Conservation (phyloP, 2,888 invertebrate species). For the Perithous albicinctus region DNA sequence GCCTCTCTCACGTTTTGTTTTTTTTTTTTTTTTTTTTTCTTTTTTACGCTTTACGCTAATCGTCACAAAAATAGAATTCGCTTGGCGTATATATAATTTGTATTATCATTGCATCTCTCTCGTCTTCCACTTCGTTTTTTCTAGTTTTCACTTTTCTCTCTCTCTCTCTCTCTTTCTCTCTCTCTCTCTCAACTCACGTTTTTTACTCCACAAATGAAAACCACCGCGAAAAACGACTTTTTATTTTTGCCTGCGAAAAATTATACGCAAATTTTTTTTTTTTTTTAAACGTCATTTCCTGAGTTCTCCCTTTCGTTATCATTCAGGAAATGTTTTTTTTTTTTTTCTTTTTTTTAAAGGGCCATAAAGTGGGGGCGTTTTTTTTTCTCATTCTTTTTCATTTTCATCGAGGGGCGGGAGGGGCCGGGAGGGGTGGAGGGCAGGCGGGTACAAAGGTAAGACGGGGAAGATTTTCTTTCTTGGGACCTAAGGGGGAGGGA, state of each 20-base stretch:
- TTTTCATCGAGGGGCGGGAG: not conserved
- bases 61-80: conserved; percentile 78
- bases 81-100: conserved; percentile 75
- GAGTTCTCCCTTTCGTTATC: conserved; percentile 64
- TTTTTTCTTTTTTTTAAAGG: not conserved
- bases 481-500: conserved; percentile 57
- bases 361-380: not conserved
- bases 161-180: conserved; percentile 54
- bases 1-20: conserved; percentile 23
- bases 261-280: too few relatives aligned
- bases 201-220: conserved; percentile 58
- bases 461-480: conserved; percentile 49
- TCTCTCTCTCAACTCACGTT: conserved; percentile 35
- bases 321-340: not conserved
- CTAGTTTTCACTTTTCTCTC: conserved; percentile 40
- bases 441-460: conserved; percentile 22
- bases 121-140: conserved; percentile 54
- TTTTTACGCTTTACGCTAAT: conserved; percentile 66
- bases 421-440: not conserved
- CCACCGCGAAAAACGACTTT: conserved; percentile 66
- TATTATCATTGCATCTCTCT: conserved; percentile 67
- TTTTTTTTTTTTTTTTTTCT: conserved; percentile 40
- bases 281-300: conserved; percentile 65
- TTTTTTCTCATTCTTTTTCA: not conserved
- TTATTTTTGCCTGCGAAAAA: conserved; percentile 70